A percentile compares a stretch with the other conserved stretches of the same genome.
phyloP scores from a whole-genome alignment of 2,113 vertebrate genomes.

The Gila orcuttii region DNA sequence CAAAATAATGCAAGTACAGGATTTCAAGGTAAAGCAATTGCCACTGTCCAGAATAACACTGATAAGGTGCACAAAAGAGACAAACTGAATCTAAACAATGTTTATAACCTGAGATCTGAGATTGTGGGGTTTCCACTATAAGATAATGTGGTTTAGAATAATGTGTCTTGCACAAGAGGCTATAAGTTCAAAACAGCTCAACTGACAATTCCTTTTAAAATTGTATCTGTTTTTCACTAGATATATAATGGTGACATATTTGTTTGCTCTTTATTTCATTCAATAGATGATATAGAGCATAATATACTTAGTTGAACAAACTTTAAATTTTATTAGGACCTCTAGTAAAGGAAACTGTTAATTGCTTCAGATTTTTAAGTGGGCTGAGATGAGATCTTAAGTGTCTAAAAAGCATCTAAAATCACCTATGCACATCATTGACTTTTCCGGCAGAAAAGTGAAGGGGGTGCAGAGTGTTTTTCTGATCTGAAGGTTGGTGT shows the following conservation, averaged over 20 bases:
- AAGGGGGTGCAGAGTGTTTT: constrained; percentile 89
- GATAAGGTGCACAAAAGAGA: neutral
- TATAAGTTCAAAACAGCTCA: no score
- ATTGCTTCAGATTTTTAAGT: neutral
- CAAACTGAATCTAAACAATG: neutral
- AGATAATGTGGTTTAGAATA: neutral
- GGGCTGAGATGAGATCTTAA: neutral
- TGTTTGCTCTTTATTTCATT: no score
- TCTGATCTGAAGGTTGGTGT: constrained; percentile 87
- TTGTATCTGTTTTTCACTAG: neutral
- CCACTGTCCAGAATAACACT: neutral
- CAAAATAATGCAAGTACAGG: constrained; percentile 78
- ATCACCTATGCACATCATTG: neutral
- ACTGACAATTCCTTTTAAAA: neutral
- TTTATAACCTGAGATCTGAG: neutral
- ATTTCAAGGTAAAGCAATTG: constrained; percentile 89
- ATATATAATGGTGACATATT: no score
- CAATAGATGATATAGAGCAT: no score
- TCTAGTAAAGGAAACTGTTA: neutral
- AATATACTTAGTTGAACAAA: neutral
- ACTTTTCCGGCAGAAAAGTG: constrained; percentile 79
- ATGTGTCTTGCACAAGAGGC: no score
- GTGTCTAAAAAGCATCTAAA: neutral
- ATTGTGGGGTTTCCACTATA: neutral
- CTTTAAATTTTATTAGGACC: neutral